Percentiles rank a stretch among this genome's conserved stretches.
These are phyloP conservation scores for Strix aluco DNA, from an alignment of 2,113 vertebrate species.

Conservation along the genomic window DNA sequence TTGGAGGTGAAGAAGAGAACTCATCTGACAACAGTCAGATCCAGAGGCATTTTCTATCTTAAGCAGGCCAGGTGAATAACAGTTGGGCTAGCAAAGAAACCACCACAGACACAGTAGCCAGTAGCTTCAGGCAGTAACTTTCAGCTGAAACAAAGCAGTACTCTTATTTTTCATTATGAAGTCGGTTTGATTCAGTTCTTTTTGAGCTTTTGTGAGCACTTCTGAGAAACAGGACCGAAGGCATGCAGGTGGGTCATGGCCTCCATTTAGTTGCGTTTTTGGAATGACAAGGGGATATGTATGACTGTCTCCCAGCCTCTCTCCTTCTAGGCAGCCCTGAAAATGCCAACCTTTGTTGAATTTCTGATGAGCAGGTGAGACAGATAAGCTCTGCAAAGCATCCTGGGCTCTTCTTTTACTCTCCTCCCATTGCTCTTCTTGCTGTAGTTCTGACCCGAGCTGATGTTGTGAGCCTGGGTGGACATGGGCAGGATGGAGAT, in stretches of 20 bases:
- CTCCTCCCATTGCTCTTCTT: neutral
- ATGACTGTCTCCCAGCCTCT: neutral
- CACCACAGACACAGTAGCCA: neutral
- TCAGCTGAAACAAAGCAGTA: neutral
- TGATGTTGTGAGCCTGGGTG: neutral
- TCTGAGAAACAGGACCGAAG: neutral
- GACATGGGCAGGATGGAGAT: neutral
- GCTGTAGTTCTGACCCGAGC: no score
- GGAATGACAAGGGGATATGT: no score
- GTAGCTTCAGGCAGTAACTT: neutral
- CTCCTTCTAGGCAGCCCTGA: neutral
- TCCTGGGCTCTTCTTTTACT: neutral
- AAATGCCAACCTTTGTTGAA: neutral
- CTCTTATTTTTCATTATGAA: neutral
- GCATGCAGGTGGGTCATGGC: no score
- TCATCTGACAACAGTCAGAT: neutral
- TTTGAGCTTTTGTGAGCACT: neutral
- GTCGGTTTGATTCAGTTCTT: neutral
- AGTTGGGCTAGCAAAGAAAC: neutral
- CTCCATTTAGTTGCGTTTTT: neutral
- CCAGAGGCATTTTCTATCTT: neutral
- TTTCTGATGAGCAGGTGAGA: neutral
- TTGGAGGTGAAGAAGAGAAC: neutral
- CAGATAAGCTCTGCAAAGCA: neutral
- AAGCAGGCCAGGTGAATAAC: neutral